Evolutionary conservation across 2,888 invertebrate species (phyloP).

Genomic region (Nezara viridula): DNA sequence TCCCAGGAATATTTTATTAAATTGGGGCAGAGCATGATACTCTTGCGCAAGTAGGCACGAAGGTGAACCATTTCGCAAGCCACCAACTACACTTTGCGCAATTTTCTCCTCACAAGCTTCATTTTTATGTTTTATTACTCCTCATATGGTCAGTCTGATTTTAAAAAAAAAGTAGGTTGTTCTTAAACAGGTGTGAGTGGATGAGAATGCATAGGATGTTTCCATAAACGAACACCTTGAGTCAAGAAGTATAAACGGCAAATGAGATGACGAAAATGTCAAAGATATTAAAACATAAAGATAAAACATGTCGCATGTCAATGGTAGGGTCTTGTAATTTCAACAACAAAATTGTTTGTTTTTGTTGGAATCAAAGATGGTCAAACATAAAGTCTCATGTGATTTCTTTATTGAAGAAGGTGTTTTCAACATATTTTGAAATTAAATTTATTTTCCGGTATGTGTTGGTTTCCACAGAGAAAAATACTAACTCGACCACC

Average conservation of each 20-base stretch:
- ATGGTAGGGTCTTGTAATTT: neutral
- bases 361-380: no score
- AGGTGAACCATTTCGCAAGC: constrained; percentile 32
- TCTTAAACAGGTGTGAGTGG: neutral
- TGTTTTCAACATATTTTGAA: no score
- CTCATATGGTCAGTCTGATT: neutral
- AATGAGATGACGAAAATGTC: neutral
- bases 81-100: constrained; percentile 41
- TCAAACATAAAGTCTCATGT: no score
- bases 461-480: no score
- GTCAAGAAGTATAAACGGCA: neutral
- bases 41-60: constrained; percentile 38
- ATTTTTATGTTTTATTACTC: constrained; percentile 25
- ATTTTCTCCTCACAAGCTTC: constrained; percentile 8
- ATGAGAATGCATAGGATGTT: neutral
- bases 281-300: no score
- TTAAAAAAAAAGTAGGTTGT: neutral
- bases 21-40: constrained; percentile 44
- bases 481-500: no score
- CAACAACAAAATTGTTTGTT: neutral
- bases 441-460: no score
- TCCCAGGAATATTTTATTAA: constrained; percentile 41
- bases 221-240: neutral
- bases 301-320: neutral
- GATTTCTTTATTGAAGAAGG: no score